Conservation (phyloP, 2,113 vertebrate genomes). For the Semnornis frantzii region DNA sequence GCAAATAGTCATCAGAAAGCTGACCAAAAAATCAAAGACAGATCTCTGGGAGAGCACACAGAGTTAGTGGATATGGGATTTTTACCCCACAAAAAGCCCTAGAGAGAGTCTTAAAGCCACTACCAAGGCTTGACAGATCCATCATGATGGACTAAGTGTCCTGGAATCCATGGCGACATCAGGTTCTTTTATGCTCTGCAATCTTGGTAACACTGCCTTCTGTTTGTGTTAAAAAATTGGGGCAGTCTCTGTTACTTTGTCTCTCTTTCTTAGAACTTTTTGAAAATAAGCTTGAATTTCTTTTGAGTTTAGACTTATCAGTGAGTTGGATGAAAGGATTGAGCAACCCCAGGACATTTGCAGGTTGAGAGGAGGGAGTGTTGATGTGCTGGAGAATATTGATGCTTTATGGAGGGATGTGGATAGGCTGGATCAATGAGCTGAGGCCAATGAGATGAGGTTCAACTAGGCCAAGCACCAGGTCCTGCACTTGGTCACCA, state of each 20-base stretch:
- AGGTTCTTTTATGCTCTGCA: background rate
- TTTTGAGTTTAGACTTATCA: background rate
- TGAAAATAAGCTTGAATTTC: background rate
- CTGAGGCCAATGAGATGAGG: too few relatives aligned
- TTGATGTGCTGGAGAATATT: too few relatives aligned
- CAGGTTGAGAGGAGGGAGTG: too few relatives aligned
- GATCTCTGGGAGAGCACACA: background rate
- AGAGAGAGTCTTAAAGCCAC: background rate
- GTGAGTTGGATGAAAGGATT: too few relatives aligned
- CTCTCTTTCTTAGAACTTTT: background rate
- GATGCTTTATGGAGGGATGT: too few relatives aligned
- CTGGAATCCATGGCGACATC: background rate
- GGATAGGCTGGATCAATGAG: too few relatives aligned
- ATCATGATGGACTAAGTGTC: too few relatives aligned
- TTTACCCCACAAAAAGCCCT: background rate
- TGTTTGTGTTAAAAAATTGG: background rate
- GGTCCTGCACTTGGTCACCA: too few relatives aligned
- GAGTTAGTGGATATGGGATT: background rate
- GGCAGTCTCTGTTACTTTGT: background rate
- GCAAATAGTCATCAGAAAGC: background rate
- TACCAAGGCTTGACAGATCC: background rate
- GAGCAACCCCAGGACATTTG: too few relatives aligned
- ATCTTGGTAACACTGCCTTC: background rate
- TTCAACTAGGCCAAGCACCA: too few relatives aligned
- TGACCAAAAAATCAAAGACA: background rate